Base-by-base conservation (phyloP, 2,888 invertebrate species). In the Synergus laeviventris region DNA sequence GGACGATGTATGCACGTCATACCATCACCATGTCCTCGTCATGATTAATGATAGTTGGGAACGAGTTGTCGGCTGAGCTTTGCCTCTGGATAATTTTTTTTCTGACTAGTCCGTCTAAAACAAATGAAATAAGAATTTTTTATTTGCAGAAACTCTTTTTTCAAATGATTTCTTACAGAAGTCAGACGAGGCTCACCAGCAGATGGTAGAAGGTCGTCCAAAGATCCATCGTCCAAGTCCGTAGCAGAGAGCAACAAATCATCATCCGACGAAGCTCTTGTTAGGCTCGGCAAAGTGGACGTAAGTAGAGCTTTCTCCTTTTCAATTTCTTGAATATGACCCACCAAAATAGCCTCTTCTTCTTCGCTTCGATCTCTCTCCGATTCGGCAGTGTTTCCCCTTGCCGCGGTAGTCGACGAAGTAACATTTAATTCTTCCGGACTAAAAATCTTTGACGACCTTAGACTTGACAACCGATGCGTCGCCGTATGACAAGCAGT, bases 211-310 rank as follows among this genome's bases (percentile, higher is more conserved):
- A 91, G 86, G 86, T 94, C 93, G 81, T 94, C 94, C 12, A 93
- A 91, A 77, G 93, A 93, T 14, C 93, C 95, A 83, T 96, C 96
- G 89, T 96, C 96, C 85, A 95, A 93, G 91, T 96, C 96, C 36
- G 96, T 96, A 90, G 94, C 87, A 93, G 90, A 90, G n/a, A 89
- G 94, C 73, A 97, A 92, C 89, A 97, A 92, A 91, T 97, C 97
- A 90, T 97, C 97, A 91, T 97, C 97, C 0, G 97, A 97, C 70
- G 96, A 96, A 60, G 96, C 95, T 84, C 96, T 94, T 80, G 96
- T 95, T 79, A 97, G 93, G 81, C 95, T 95, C 49, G 96, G 96
- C 86, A 97, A 92, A 79, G 95, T 94, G 74, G 95, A 95, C 39
- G 97, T 96, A 82, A 97, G 92, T 78, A 95, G 93, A 80, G 95